These are phyloP conservation scores for Cygnus atratus DNA, from an alignment of 2,113 vertebrate species.

Conservation along the genomic window DNA sequence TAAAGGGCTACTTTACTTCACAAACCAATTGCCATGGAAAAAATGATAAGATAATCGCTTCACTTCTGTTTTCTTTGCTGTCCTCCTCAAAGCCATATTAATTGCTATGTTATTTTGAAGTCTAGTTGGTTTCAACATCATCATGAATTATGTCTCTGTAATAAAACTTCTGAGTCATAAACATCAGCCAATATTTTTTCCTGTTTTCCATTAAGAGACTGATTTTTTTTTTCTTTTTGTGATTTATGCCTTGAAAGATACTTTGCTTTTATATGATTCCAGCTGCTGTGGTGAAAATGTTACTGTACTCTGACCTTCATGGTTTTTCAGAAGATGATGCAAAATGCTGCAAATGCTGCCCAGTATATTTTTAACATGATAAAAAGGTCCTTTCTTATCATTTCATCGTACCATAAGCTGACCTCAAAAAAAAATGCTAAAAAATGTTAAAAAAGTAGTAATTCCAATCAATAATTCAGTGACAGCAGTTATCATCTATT, in stretches of 20 bases:
- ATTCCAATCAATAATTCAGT: background rate
- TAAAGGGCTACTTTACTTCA: background rate
- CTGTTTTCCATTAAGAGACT: background rate
- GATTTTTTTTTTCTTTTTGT: background rate
- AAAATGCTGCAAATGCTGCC: background rate
- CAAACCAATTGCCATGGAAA: background rate
- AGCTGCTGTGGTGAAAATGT: background rate
- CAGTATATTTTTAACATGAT: background rate
- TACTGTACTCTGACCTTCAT: background rate
- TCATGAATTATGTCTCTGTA: background rate
- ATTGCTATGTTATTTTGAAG: background rate
- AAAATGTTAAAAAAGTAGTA: too few species aligned
- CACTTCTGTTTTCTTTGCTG: background rate
- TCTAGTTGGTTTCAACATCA: background rate
- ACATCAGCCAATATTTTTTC: background rate
- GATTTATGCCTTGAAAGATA: background rate
- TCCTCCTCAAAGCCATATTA: background rate
- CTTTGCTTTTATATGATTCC: background rate
- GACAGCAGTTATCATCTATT: background rate
- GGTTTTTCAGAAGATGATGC: background rate
- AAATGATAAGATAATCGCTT: background rate
- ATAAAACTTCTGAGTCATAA: constrained; percentile 10
- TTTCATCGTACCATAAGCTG: background rate
- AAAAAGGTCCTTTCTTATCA: background rate
- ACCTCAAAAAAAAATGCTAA: background rate